Evolutionary conservation across 2,113 vertebrate genomes (phyloP).

Genomic region (Balaeniceps rex): DNA sequence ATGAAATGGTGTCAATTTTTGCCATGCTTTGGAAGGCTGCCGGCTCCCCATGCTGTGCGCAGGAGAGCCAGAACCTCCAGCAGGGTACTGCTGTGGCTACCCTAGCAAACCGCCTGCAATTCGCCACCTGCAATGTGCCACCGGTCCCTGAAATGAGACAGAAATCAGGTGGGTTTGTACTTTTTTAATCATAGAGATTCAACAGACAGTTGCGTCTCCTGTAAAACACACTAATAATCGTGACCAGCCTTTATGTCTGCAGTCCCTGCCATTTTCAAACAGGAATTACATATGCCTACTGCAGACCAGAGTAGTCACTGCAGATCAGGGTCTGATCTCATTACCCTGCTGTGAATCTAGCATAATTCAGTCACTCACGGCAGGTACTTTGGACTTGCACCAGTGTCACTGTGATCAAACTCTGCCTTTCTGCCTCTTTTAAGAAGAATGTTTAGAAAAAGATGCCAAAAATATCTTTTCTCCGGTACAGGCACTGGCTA

Average conservation of each 20-base stretch:
- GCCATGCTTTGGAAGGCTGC: neutral
- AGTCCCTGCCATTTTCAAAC: neutral
- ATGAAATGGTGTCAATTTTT: neutral
- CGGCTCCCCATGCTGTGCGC: fast-evolving
- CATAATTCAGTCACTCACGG: neutral
- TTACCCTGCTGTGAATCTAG: constrained; percentile 4
- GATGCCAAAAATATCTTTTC: neutral
- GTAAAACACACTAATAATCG: neutral
- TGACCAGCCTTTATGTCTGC: neutral
- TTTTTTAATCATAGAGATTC: neutral
- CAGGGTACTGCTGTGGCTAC: neutral
- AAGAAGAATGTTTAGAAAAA: neutral
- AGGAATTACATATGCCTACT: neutral
- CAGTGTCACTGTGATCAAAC: neutral
- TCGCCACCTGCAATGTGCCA: neutral
- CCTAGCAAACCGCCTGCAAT: neutral
- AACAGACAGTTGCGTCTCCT: neutral
- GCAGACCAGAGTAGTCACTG: neutral
- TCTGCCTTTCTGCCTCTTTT: neutral
- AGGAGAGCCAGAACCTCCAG: constrained; percentile 14
- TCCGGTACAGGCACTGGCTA: neutral
- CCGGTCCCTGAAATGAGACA: fast-evolving
- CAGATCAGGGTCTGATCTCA: neutral
- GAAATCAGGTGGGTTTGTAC: neutral
- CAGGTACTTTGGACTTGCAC: neutral